phyloP scores from a whole-genome alignment of 2,113 vertebrate genomes.

The Psettodes erumei region DNA sequence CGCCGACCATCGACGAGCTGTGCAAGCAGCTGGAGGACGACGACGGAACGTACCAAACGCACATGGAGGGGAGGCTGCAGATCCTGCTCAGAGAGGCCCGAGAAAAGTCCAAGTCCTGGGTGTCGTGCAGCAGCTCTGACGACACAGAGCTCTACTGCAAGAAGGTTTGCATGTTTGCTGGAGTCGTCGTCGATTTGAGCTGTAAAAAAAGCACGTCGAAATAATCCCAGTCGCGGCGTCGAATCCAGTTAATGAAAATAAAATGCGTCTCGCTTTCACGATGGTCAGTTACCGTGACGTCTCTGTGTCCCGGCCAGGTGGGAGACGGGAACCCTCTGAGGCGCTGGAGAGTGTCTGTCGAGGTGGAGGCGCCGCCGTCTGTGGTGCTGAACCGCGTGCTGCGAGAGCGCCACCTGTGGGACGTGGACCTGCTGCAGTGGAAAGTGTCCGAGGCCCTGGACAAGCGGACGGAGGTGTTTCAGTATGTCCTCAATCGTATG shows the following conservation, averaged over 20 bases:
- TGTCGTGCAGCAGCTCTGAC: constrained; percentile 88
- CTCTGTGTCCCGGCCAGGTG: constrained; percentile 79
- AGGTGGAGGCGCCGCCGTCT: constrained; percentile 94
- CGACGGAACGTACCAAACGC: constrained; percentile 85
- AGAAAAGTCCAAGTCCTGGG: constrained; percentile 96
- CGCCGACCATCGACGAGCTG: constrained; percentile 89
- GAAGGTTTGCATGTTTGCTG: constrained; percentile 84
- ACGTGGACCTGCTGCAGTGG: constrained; percentile 95
- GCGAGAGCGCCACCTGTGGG: constrained; percentile 97
- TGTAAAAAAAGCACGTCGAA: too few species aligned
- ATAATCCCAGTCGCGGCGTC: not conserved
- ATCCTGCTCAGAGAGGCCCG: constrained; percentile 92
- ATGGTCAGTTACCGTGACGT: not conserved
- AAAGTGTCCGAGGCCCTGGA: constrained; percentile 93
- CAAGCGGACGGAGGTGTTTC: constrained; percentile 94
- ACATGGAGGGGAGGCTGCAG: constrained; percentile 89
- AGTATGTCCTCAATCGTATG: constrained; percentile 94
- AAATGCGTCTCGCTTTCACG: not conserved
- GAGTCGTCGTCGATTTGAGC: not conserved
- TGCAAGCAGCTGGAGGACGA: constrained; percentile 90
- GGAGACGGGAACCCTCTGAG: constrained; percentile 93
- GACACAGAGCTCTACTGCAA: constrained; percentile 93
- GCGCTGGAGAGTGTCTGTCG: constrained; percentile 92
- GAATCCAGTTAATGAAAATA: too few species aligned
- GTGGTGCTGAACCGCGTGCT: constrained; percentile 95